A percentile compares a stretch with the other conserved stretches of the same genome.
phyloP scores from a whole-genome alignment of 2,888 invertebrate species.

The Scaptomyza caliginosa region DNA sequence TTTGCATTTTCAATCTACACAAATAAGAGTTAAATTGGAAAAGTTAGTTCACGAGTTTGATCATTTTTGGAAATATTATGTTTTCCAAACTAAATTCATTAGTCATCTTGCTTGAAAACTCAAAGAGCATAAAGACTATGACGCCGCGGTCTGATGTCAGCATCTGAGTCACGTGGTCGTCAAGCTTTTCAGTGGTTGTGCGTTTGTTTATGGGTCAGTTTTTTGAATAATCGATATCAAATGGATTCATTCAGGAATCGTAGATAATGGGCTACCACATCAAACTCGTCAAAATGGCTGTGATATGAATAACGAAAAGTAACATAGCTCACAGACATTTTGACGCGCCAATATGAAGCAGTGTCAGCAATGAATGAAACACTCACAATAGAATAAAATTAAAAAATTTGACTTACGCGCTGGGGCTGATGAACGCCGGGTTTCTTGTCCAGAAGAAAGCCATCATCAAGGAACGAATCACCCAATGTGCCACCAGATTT shows the following conservation, averaged over 20 bases:
- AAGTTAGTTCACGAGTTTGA: not conserved
- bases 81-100: not conserved
- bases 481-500: conserved; percentile 96
- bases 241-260: not conserved
- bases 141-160: conserved; percentile 10
- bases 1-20: conserved; percentile 93
- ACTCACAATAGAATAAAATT: not conserved
- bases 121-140: not conserved
- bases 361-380: not conserved
- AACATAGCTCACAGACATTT: conserved; percentile 85
- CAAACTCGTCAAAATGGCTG: conserved; percentile 84
- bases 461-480: conserved; percentile 98
- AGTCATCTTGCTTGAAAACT: not conserved
- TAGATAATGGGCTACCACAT: conserved; percentile 52
- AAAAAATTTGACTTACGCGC: conserved; percentile 70
- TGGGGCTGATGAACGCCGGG: conserved; percentile 99
- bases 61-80: not conserved
- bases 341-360: conserved; percentile 76
- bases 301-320: conserved; percentile 77
- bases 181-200: not conserved
- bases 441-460: conserved; percentile 97
- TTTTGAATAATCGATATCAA: not conserved
- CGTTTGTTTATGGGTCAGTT: not conserved
- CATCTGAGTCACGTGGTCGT: conserved; percentile 15
- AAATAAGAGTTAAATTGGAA: not conserved